Percentiles rank a stretch among this genome's conserved stretches.
These are phyloP conservation scores for Sebastes variabilis DNA, from an alignment of 2,797 vertebrate species.

Conservation along the genomic window DNA sequence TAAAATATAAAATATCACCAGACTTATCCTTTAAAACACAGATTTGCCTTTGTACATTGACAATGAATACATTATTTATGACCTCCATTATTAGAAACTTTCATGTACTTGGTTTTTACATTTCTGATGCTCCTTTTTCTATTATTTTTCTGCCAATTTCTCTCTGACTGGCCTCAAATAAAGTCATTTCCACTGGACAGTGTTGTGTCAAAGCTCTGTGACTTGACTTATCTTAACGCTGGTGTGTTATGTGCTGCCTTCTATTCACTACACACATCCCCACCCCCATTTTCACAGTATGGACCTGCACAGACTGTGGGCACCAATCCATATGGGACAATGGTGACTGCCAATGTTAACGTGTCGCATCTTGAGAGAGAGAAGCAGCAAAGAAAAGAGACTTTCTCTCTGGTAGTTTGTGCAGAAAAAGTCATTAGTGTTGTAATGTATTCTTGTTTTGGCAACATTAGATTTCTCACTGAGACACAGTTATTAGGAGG, in stretches of 20 bases:
- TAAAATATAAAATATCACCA: neutral
- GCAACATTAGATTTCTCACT: constrained; percentile 33
- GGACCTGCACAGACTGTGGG: constrained; percentile 71
- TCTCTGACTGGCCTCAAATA: neutral
- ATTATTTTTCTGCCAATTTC: constrained; percentile 2
- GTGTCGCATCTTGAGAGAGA: constrained; percentile 48
- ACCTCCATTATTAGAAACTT: neutral
- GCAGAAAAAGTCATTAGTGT: constrained; percentile 45
- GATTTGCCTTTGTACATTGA: neutral
- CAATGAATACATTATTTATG: neutral
- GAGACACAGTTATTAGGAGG: constrained; percentile 2
- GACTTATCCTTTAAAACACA: neutral
- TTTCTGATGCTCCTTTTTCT: neutral
- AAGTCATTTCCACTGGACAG: neutral
- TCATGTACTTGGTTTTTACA: neutral
- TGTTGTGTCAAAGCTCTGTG: constrained; percentile 12
- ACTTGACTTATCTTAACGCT: neutral
- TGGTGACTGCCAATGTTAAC: constrained; percentile 62
- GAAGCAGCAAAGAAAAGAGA: constrained; percentile 1
- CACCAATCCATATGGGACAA: constrained; percentile 64
- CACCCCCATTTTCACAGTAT: constrained; percentile 53
- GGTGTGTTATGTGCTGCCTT: neutral
- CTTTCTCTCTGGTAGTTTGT: constrained; percentile 13
- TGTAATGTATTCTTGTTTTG: constrained; percentile 46
- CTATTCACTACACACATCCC: constrained; percentile 20